Evolutionary conservation across 2,888 invertebrate species (phyloP).

Genomic region (Meganola albula): DNA sequence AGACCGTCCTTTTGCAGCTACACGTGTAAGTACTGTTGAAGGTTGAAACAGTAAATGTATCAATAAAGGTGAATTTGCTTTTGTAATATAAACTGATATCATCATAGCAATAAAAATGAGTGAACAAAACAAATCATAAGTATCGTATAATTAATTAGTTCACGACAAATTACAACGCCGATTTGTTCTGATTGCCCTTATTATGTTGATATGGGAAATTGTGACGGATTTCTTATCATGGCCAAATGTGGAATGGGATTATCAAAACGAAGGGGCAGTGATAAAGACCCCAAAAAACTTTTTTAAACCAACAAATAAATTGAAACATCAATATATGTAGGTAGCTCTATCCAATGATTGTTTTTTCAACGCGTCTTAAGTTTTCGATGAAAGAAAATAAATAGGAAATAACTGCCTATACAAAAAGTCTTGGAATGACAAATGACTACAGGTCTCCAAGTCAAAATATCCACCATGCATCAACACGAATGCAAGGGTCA

Average conservation of each 20-base stretch:
- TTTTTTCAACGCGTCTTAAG: too few species aligned
- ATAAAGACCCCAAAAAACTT: too few species aligned
- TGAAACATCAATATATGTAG: too few species aligned
- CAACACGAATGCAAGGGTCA: conserved; percentile 20
- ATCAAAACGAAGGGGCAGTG: too few species aligned
- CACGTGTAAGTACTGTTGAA: conserved; percentile 19
- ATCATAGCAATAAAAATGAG: conserved; percentile 10
- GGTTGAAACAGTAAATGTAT: too few species aligned
- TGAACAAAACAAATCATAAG: conserved; percentile 5
- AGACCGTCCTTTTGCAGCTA: conserved; percentile 38
- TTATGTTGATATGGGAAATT: conserved; percentile 12
- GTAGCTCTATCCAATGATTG: too few species aligned
- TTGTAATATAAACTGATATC: too few species aligned
- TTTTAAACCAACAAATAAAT: too few species aligned
- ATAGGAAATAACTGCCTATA: neutral
- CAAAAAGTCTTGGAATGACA: conserved; percentile 8
- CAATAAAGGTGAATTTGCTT: too few species aligned
- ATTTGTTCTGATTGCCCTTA: conserved; percentile 9
- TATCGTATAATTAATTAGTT: conserved; percentile 6
- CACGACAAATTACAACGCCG: conserved; percentile 7
- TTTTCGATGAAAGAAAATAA: too few species aligned
- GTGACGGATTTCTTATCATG: too few species aligned
- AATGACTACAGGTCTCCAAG: conserved; percentile 21
- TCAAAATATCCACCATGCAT: conserved; percentile 17
- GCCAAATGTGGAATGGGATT: too few species aligned